A percentile compares a stretch with the other conserved stretches of the same genome.
phyloP scores from a whole-genome alignment of 2,888 invertebrate species.

The Cryptus viduatorius region DNA sequence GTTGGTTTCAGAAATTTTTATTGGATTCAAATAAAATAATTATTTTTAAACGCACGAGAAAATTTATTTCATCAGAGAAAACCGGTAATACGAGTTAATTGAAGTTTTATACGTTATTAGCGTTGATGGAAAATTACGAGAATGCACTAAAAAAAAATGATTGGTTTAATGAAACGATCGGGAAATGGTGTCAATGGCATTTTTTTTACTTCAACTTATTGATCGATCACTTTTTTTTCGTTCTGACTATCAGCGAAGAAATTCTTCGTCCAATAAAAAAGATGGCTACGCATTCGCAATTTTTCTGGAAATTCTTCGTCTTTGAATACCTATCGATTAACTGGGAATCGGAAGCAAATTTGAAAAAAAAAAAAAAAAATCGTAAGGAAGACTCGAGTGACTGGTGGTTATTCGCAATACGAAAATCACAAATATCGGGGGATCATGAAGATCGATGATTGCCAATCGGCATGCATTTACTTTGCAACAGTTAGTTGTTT shows the following conservation, averaged over 20 bases:
- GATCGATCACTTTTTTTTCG: neutral
- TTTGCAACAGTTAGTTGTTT: slow-evolving; percentile 80
- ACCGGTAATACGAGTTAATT: no score
- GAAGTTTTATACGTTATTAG: no score
- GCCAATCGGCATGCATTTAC: slow-evolving; percentile 74
- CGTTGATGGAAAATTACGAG: no score
- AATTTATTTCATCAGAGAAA: no score
- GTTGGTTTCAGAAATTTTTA: no score
- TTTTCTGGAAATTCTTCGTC: neutral
- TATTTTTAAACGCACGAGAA: no score
- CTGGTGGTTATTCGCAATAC: slow-evolving; percentile 32
- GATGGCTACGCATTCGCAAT: neutral
- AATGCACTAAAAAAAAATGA: neutral
- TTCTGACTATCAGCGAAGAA: neutral
- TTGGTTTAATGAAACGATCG: no score
- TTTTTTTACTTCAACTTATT: neutral
- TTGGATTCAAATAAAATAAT: no score
- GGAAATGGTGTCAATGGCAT: neutral
- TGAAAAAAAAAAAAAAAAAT: neutral
- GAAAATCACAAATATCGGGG: slow-evolving; percentile 8
- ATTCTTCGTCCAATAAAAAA: neutral
- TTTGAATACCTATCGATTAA: neutral
- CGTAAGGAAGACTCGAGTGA: slow-evolving; percentile 34
- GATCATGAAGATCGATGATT: neutral
- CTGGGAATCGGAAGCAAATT: neutral